Base-by-base conservation (phyloP, 2,888 invertebrate species). In the Aspidiotus destructor region DNA sequence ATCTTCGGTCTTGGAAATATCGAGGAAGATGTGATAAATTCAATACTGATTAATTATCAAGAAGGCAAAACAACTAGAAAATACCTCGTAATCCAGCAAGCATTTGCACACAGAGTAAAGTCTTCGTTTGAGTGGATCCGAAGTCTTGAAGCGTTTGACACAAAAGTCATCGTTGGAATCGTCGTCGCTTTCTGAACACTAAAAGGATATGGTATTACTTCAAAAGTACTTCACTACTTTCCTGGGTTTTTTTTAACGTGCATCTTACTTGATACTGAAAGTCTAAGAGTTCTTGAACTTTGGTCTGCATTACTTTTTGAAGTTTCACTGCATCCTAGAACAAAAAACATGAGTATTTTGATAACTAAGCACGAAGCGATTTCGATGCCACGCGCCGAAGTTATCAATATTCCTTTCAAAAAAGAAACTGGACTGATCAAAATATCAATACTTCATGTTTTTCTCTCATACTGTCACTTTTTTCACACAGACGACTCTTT, bases 291-390 rank as follows among this genome's bases (percentile, higher is more conserved):
- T 89, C 89, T 76, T 86, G 85, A 16, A 90, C 85, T 74, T 89
- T 88, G 69, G 85, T 84, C 75, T 89, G 88, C 86, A 92, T 87
- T 58, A 88, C 82, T 80, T 88, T 88, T 74, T 91, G 87, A 75
- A 96, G 80, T 75, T 88, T 88, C 0, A 87, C 86, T 60, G 94
- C 92, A 77, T 91, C 86, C 84, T 86, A 73, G 65, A 67, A 77
- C 28, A 28, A 28, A n/a, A 28, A 28, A 28, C 28, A 28, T 28
- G 28, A 28, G 28, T 78, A 71, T 71, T 28, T 28, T 28, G 28
- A 28, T 28, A 3, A 28, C 5, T 28, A 1, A 28, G 28, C 1
- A 28, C 28, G 28, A 28, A 28, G 28, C 1, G 5, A 28, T 28
- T 28, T 5, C 28, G 28, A 28, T 28, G 5, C 28, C 28, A 28